These are phyloP conservation scores for Drosophila acutilabella DNA, from an alignment of 2,888 invertebrate species.

Conservation along the genomic window DNA sequence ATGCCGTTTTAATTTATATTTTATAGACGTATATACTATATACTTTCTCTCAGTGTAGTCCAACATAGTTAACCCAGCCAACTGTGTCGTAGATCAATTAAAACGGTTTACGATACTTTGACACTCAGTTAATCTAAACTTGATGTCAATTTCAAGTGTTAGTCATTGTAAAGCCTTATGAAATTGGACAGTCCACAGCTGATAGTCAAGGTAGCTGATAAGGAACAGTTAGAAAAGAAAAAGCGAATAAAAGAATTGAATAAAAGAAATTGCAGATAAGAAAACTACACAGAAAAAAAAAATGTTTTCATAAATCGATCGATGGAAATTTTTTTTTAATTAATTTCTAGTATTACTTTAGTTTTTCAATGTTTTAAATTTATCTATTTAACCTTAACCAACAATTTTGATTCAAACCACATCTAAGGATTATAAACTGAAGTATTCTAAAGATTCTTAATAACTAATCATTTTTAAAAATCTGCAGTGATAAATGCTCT, in stretches of 20 bases:
- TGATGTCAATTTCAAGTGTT: slow-evolving; percentile 23
- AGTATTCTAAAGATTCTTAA: no score
- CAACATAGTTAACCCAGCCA: neutral
- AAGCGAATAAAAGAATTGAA: neutral
- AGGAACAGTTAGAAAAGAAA: neutral
- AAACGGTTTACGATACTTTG: slow-evolving; percentile 20
- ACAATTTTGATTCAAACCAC: no score
- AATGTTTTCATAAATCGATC: no score
- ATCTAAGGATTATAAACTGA: no score
- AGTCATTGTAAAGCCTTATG: slow-evolving; percentile 16
- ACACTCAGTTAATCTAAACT: slow-evolving; percentile 23
- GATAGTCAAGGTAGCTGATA: slow-evolving; percentile 26
- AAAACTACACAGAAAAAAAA: neutral
- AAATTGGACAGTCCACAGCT: slow-evolving; percentile 14
- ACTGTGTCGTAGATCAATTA: slow-evolving; percentile 24
- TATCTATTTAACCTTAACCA: no score
- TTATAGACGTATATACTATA: neutral
- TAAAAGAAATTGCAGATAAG: neutral
- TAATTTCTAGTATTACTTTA: no score
- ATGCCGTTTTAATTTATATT: neutral
- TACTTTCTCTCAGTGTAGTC: slow-evolving; percentile 11
- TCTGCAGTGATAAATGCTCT: neutral
- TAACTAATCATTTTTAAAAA: no score
- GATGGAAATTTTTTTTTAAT: no score
- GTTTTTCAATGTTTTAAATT: no score